Conservation (phyloP, 2,888 invertebrate species). For the Polyommatus icarus region DNA sequence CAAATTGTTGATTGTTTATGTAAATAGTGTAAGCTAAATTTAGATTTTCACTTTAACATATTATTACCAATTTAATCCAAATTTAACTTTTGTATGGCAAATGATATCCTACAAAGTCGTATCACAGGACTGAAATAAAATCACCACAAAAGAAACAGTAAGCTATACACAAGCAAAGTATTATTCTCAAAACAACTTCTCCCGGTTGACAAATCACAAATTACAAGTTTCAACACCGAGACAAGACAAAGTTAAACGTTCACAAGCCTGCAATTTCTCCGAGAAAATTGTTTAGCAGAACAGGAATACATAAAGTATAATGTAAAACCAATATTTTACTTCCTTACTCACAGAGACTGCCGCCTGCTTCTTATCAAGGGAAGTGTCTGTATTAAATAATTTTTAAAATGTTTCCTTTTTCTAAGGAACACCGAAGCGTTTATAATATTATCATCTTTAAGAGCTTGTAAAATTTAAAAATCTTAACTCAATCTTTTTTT, state of each 20-base stretch:
- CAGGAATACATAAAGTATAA: constrained; percentile 19
- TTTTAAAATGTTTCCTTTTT: not conserved
- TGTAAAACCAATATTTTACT: constrained; percentile 16
- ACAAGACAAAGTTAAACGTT: constrained; percentile 4
- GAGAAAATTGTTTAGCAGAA: constrained; percentile 17
- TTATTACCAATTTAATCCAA: not conserved
- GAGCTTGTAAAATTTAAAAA: not conserved
- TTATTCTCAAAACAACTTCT: constrained; percentile 2
- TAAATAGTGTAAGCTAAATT: not conserved
- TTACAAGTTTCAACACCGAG: constrained; percentile 19
- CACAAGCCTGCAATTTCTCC: not conserved
- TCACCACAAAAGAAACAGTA: not conserved
- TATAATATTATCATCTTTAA: not conserved
- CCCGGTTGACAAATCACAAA: constrained; percentile 16
- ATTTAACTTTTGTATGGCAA: not conserved
- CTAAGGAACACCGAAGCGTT: not conserved
- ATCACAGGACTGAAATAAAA: not conserved
- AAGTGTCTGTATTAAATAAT: constrained; percentile 15
- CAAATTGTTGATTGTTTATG: no score
- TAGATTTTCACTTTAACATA: not conserved
- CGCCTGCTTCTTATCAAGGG: constrained; percentile 15
- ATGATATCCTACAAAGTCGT: constrained; percentile 11
- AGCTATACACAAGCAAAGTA: not conserved
- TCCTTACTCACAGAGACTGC: not conserved
- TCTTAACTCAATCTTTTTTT: not conserved